Evolutionary conservation across 2,797 vertebrate genomes (phyloP).

Genomic region (Eulemur coronatus): DNA sequence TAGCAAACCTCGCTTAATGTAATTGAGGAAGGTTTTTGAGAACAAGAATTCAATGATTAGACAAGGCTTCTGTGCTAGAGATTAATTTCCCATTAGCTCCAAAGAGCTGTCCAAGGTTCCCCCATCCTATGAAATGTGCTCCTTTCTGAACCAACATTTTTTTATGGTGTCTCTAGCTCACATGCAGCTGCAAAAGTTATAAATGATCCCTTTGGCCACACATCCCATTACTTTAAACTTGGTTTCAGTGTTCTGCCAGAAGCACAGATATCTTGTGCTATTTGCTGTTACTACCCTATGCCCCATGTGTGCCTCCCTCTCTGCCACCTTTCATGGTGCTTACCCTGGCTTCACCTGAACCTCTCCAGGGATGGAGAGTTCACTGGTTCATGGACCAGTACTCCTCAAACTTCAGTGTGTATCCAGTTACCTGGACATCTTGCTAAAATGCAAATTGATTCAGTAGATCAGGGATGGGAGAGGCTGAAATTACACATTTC

Average conservation of each 20-base stretch:
- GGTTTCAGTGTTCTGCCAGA: background rate
- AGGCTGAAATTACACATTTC: background rate
- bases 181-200: background rate
- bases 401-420: background rate
- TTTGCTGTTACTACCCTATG: background rate
- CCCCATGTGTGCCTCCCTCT: background rate
- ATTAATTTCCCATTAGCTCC: background rate
- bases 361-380: background rate
- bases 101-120: background rate
- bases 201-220: background rate
- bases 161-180: background rate
- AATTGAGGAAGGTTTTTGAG: background rate
- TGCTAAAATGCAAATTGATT: background rate
- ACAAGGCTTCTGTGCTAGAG: background rate
- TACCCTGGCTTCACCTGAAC: background rate
- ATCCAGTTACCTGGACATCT: background rate
- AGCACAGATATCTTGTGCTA: background rate
- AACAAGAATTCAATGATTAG: background rate
- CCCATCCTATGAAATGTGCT: background rate
- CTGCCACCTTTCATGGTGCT: background rate
- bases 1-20: background rate
- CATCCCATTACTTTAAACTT: background rate
- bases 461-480: background rate
- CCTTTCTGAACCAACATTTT: background rate
- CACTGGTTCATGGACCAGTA: background rate